A percentile compares a stretch with the other conserved stretches of the same genome.
phyloP scores from a whole-genome alignment of 1,140 invertebrate species.

The Drosophila lacertosa region DNA sequence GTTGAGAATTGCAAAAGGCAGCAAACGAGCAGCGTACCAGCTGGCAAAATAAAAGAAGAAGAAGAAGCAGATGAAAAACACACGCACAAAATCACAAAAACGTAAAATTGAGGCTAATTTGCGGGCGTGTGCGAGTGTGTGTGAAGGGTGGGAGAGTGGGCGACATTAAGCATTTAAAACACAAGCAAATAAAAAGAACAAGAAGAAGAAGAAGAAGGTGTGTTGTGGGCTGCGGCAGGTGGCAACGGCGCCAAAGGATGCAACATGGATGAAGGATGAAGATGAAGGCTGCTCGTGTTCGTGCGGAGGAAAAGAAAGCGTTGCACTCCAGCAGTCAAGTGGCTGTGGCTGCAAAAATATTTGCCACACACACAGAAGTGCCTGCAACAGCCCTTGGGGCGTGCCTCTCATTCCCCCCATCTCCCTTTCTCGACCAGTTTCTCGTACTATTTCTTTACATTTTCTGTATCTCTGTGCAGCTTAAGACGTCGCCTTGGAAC shows the following conservation, averaged over 20 bases:
- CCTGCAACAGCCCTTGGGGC: no score
- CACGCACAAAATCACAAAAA: constrained; percentile 25
- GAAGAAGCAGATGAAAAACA: constrained; percentile 3
- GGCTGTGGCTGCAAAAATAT: constrained; percentile 63
- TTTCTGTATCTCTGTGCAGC: constrained; percentile 26
- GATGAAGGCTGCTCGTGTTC: no score
- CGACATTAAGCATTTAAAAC: constrained; percentile 19
- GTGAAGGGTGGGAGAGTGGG: neutral
- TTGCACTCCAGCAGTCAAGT: constrained; percentile 70
- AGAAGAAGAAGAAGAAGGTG: neutral
- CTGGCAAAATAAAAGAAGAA: neutral
- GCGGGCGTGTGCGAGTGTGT: neutral
- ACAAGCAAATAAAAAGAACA: no score
- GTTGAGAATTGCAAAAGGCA: constrained; percentile 22
- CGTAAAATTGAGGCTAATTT: constrained; percentile 33
- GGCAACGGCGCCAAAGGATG: constrained; percentile 26
- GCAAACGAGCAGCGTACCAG: constrained; percentile 10
- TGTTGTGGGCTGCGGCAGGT: constrained; percentile 22
- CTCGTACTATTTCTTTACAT: neutral
- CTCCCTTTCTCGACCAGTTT: neutral
- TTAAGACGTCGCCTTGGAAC: constrained; percentile 34
- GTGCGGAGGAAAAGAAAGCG: constrained; percentile 38
- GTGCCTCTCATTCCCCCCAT: neutral
- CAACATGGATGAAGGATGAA: no score
- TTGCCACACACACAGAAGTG: constrained; percentile 18